These are phyloP conservation scores for Oegoconia quadripuncta DNA, from an alignment of 2,888 invertebrate genomes.

Conservation along the genomic window DNA sequence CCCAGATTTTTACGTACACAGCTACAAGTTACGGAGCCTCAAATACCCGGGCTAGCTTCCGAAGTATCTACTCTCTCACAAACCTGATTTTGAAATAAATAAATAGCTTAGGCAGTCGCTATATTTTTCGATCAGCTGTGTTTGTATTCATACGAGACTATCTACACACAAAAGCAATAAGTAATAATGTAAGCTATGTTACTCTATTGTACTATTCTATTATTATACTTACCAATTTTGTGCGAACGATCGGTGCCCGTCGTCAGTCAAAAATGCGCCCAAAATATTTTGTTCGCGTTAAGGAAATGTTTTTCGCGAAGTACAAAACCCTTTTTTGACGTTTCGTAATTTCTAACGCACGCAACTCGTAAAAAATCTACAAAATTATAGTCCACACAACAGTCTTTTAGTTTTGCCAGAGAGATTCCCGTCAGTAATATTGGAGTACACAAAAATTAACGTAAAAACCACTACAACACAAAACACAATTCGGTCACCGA, in stretches of 20 bases:
- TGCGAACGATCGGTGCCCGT: background rate
- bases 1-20: too few relatives aligned
- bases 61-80: too few relatives aligned
- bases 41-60: too few relatives aligned
- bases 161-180: background rate
- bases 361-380: slow-evolving; percentile 3
- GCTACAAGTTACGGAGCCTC: too few relatives aligned
- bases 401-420: slow-evolving; percentile 14
- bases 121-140: slow-evolving; percentile 8
- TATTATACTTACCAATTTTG: slow-evolving; percentile 4
- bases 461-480: slow-evolving; percentile 41
- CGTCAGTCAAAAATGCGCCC: slow-evolving; percentile 2
- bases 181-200: background rate
- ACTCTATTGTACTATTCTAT: background rate
- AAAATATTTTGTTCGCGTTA: slow-evolving; percentile 8
- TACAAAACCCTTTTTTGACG: slow-evolving; percentile 13
- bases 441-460: slow-evolving; percentile 34
- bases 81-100: background rate
- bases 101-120: background rate
- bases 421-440: slow-evolving; percentile 22
- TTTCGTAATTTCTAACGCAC: slow-evolving; percentile 11
- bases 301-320: slow-evolving; percentile 13
- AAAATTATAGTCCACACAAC: slow-evolving; percentile 15
- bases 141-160: background rate
- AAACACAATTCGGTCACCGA: slow-evolving; percentile 53